Percentiles rank a stretch among this genome's conserved stretches.
phyloP scores from a whole-genome alignment of 2,888 invertebrate genomes.

The Plusia festucae region DNA sequence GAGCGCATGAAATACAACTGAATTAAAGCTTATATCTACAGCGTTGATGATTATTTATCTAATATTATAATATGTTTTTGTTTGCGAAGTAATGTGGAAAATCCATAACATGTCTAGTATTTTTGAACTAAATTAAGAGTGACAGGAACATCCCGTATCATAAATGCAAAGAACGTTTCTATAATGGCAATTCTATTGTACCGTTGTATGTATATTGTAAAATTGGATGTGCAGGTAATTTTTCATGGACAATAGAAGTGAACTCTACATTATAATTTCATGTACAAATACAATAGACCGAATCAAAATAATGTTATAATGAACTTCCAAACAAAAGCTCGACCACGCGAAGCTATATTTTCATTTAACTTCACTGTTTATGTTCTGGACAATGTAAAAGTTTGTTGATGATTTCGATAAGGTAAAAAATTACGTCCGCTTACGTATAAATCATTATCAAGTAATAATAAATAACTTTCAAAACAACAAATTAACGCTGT shows the following conservation, averaged over 20 bases:
- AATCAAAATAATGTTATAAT: conserved; percentile 16
- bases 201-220: background rate
- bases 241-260: background rate
- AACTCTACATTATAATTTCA: background rate
- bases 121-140: too few species aligned
- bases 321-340: conserved; percentile 38
- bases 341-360: conserved; percentile 41
- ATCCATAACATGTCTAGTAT: background rate
- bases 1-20: background rate
- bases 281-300: background rate
- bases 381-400: conserved; percentile 15
- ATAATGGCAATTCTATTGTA: too few species aligned
- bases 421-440: conserved; percentile 37
- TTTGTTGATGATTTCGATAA: conserved; percentile 17
- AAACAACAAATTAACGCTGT: conserved; percentile 6
- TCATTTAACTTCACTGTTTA: conserved; percentile 21
- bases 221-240: background rate
- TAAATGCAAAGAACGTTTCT: too few species aligned
- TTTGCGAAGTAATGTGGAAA: background rate
- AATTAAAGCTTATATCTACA: background rate
- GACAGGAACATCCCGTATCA: too few species aligned
- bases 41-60: too few species aligned
- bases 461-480: conserved; percentile 1
- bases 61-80: too few species aligned
- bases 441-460: conserved; percentile 11